Evolutionary conservation across 2,797 vertebrate genomes (phyloP).

Genomic region (Phalanger gymnotis): DNA sequence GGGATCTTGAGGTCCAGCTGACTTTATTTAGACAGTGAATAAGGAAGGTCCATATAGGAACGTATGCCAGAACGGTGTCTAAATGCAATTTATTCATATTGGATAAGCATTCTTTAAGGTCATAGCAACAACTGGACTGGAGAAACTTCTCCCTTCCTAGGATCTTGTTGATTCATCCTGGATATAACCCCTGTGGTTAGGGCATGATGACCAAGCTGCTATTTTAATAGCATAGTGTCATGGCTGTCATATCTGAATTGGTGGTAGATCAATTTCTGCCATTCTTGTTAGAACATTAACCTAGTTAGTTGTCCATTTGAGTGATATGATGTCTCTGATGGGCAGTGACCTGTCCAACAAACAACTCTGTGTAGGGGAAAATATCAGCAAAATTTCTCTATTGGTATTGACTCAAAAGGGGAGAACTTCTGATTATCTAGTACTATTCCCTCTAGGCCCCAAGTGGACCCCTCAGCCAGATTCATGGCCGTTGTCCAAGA

Average conservation of each 20-base stretch:
- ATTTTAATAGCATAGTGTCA: not conserved
- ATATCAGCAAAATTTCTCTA: not conserved
- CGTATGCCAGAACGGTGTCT: no score
- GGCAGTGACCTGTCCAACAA: not conserved
- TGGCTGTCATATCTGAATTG: not conserved
- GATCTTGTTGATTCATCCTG: not conserved
- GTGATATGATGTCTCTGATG: not conserved
- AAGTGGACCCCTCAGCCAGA: not conserved
- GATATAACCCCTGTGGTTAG: not conserved
- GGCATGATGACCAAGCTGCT: not conserved
- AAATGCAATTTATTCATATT: not conserved
- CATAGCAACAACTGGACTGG: not conserved
- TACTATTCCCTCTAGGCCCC: not conserved
- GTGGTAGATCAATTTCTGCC: not conserved
- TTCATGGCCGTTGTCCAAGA: not conserved
- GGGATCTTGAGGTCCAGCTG: no score
- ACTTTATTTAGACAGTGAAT: not conserved
- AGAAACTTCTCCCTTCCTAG: not conserved
- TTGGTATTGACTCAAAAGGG: not conserved
- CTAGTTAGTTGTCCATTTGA: no score
- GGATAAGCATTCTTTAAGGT: not conserved
- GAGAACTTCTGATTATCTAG: not conserved
- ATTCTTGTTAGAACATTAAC: not conserved
- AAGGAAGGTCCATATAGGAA: not conserved
- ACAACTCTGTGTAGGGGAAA: not conserved